Conservation (phyloP, 1,140 invertebrate genomes). For the Hycleus phaleratus region DNA sequence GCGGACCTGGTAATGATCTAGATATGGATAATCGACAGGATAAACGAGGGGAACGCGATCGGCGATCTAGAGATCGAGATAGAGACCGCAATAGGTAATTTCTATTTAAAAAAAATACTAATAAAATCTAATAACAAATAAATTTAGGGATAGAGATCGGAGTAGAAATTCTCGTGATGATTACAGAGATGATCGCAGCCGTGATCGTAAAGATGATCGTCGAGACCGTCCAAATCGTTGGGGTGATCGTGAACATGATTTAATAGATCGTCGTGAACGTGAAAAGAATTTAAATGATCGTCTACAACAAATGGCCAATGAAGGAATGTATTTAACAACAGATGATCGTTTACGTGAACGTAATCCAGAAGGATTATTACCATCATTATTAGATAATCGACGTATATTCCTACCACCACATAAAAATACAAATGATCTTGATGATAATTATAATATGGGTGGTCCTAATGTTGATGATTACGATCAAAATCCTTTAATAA, state of each 20-base stretch:
- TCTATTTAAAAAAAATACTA: too few relatives aligned
- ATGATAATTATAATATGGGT: background rate
- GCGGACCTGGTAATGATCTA: background rate
- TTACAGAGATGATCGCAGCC: constrained; percentile 17
- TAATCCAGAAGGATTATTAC: background rate
- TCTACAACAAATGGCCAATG: constrained; percentile 35
- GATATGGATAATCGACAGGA: background rate
- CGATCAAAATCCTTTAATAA: background rate
- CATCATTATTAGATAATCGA: background rate
- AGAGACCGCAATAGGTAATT: background rate
- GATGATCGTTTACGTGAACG: background rate
- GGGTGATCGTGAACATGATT: constrained; percentile 32
- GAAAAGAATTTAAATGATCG: constrained; percentile 37
- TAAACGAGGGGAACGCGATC: background rate
- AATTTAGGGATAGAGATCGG: constrained; percentile 4
- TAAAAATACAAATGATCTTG: background rate
- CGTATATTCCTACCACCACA: constrained; percentile 4
- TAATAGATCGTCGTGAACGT: constrained; percentile 22
- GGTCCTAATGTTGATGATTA: constrained; percentile 6
- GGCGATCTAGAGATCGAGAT: background rate
- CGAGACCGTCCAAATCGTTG: constrained; percentile 30
- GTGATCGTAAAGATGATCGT: constrained; percentile 29
- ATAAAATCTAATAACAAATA: background rate
- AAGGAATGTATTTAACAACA: background rate
- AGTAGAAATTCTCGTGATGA: constrained; percentile 24